Percentiles rank a stretch among this genome's conserved stretches.
phyloP scores from a whole-genome alignment of 1,140 invertebrate species.

The Caenorhabditis remanei region DNA sequence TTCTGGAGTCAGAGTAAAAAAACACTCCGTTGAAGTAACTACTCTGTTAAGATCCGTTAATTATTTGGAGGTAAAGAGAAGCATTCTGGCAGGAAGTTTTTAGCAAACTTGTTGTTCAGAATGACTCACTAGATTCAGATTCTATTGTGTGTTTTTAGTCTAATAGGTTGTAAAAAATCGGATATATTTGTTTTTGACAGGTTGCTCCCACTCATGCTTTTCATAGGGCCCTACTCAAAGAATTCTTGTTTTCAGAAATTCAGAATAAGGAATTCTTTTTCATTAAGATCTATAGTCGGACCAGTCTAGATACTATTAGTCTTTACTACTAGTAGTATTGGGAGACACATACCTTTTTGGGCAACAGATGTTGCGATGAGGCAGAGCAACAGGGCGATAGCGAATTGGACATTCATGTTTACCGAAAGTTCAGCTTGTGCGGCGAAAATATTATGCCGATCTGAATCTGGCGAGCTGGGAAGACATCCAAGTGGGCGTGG shows the following conservation, averaged over 20 bases:
- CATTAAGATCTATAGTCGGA: no score
- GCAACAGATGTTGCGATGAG: slow-evolving; percentile 36
- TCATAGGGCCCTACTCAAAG: not conserved
- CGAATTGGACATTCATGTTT: slow-evolving; percentile 37
- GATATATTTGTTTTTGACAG: slow-evolving; percentile 20
- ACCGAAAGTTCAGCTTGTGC: slow-evolving; percentile 45
- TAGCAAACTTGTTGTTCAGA: not conserved
- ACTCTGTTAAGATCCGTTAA: not conserved
- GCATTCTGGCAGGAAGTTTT: not conserved
- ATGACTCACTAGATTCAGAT: not conserved
- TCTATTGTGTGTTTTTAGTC: not conserved
- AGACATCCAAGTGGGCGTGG: slow-evolving; percentile 13
- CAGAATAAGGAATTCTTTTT: not conserved
- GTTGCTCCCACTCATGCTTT: not conserved
- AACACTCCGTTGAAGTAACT: no score
- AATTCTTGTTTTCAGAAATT: not conserved
- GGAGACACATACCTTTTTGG: slow-evolving; percentile 1
- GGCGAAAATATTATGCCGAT: slow-evolving; percentile 43
- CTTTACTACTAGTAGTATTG: no score
- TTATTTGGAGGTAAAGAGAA: not conserved
- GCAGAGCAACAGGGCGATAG: slow-evolving; percentile 28
- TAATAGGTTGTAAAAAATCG: not conserved
- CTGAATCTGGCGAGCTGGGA: slow-evolving; percentile 33
- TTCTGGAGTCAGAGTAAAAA: no score
- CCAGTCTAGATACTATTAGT: no score